Evolutionary conservation across 1,140 invertebrate species (phyloP).

Genomic region (Papilio aristodemus): DNA sequence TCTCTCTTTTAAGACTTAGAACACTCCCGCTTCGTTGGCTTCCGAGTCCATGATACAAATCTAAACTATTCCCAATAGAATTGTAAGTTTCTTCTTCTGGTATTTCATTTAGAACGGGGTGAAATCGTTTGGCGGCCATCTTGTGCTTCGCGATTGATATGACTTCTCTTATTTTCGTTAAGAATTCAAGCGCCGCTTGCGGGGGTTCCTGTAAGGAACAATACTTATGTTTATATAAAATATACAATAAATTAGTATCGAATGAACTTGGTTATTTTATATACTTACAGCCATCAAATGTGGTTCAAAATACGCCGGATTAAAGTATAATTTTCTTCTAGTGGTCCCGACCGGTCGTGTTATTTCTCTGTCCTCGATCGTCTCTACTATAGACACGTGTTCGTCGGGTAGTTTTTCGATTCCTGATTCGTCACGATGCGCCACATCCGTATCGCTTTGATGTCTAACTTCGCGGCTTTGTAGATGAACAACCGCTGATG

Average conservation of each 20-base stretch:
- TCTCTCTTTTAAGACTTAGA: constrained; percentile 82
- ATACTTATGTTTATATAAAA: constrained; percentile 31
- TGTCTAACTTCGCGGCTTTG: constrained; percentile 62
- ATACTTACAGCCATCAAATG: constrained; percentile 88
- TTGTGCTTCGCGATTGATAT: constrained; percentile 93
- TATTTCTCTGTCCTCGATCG: constrained; percentile 85
- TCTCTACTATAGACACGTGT: constrained; percentile 91
- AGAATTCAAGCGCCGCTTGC: constrained; percentile 91
- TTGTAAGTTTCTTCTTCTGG: constrained; percentile 87
- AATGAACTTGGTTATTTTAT: background rate
- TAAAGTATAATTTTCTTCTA: constrained; percentile 91
- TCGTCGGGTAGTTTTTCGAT: constrained; percentile 89
- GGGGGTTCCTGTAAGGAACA: constrained; percentile 86
- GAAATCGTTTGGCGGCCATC: constrained; percentile 89
- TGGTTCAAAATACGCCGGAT: constrained; percentile 93
- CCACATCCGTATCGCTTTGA: constrained; percentile 64
- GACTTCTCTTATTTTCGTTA: constrained; percentile 92
- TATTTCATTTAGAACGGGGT: constrained; percentile 89
- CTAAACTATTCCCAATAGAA: constrained; percentile 69
- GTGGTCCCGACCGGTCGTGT: constrained; percentile 84
- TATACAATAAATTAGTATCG: background rate
- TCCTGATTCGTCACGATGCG: constrained; percentile 77
- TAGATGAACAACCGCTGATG: constrained; percentile 86
- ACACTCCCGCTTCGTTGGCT: constrained; percentile 80
- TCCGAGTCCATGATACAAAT: constrained; percentile 70